A percentile compares a stretch with the other conserved stretches of the same genome.
These are phyloP conservation scores for Drosophila guanche DNA, from an alignment of 1,140 invertebrate genomes.

Conservation along the genomic window DNA sequence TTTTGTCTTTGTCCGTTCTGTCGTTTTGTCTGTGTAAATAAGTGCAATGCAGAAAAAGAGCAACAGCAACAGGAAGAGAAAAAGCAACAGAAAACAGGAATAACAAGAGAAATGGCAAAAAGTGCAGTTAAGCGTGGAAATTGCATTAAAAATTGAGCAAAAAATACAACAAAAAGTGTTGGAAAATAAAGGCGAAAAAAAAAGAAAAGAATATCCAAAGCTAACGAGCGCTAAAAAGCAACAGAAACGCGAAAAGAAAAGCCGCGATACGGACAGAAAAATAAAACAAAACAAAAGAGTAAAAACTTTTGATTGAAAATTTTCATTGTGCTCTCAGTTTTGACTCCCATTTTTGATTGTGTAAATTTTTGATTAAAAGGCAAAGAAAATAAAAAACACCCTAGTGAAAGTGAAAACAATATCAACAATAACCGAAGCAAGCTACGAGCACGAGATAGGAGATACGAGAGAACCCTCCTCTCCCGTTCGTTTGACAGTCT, in stretches of 20 bases:
- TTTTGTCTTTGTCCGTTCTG: slow-evolving; percentile 41
- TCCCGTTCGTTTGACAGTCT: slow-evolving; percentile 28
- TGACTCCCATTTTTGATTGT: slow-evolving; percentile 57
- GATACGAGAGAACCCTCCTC: slow-evolving; percentile 8
- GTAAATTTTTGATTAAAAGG: slow-evolving; percentile 76
- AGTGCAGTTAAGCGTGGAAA: slow-evolving; percentile 80
- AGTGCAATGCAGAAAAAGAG: slow-evolving; percentile 65
- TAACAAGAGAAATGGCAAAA: slow-evolving; percentile 64
- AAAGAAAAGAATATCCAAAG: slow-evolving; percentile 38
- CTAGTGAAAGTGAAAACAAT: slow-evolving; percentile 32
- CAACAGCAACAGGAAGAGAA: slow-evolving; percentile 15
- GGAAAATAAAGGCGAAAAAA: slow-evolving; percentile 45
- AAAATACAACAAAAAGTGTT: slow-evolving; percentile 48
- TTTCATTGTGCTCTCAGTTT: slow-evolving; percentile 72
- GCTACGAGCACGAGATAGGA: neutral
- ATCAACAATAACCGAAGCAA: slow-evolving; percentile 16
- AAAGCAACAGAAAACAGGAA: slow-evolving; percentile 32
- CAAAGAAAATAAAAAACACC: slow-evolving; percentile 24
- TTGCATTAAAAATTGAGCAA: slow-evolving; percentile 78
- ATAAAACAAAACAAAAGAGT: slow-evolving; percentile 30
- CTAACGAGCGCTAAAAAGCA: slow-evolving; percentile 78
- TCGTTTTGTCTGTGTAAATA: slow-evolving; percentile 60
- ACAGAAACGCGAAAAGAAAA: slow-evolving; percentile 31
- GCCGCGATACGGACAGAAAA: slow-evolving; percentile 4
- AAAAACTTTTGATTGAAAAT: slow-evolving; percentile 80